A percentile compares a stretch with the other conserved stretches of the same genome.
These are phyloP conservation scores for Malurus melanocephalus DNA, from an alignment of 2,113 vertebrate genomes.

Conservation along the genomic window DNA sequence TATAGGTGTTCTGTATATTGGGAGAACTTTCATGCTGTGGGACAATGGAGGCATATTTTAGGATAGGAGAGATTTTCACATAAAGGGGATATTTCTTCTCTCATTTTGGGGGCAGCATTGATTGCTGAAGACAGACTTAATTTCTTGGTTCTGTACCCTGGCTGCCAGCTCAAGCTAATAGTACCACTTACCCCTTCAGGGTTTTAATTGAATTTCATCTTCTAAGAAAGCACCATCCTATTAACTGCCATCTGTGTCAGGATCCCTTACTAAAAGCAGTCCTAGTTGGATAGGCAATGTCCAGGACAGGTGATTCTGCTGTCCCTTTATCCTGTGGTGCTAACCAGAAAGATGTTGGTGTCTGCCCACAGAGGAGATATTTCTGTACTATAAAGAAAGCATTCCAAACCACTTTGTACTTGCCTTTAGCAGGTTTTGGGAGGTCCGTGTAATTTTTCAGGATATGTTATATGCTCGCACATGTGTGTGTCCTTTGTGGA, in stretches of 20 bases:
- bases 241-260: not conserved
- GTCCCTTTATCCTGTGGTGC: not conserved
- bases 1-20: not conserved
- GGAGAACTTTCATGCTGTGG: not conserved
- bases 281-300: not conserved
- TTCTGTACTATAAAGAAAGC: not conserved
- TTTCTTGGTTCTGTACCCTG: not conserved
- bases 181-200: not conserved
- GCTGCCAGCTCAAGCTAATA: not conserved
- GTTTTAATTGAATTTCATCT: not conserved
- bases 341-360: not conserved
- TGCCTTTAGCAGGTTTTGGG: not conserved
- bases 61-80: not conserved
- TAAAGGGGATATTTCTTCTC: not conserved
- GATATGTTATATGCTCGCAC: rapidly evolving
- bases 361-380: not conserved
- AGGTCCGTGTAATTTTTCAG: not conserved
- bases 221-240: not conserved
- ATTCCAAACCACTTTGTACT: not conserved
- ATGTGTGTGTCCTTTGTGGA: not conserved
- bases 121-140: not conserved
- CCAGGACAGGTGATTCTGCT: not conserved
- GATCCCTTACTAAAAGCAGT: not conserved
- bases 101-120: not conserved
- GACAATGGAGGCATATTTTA: not conserved